A percentile compares a stretch with the other conserved stretches of the same genome.
phyloP scores from a whole-genome alignment of 2,113 vertebrate genomes.

The Globicephala melas region DNA sequence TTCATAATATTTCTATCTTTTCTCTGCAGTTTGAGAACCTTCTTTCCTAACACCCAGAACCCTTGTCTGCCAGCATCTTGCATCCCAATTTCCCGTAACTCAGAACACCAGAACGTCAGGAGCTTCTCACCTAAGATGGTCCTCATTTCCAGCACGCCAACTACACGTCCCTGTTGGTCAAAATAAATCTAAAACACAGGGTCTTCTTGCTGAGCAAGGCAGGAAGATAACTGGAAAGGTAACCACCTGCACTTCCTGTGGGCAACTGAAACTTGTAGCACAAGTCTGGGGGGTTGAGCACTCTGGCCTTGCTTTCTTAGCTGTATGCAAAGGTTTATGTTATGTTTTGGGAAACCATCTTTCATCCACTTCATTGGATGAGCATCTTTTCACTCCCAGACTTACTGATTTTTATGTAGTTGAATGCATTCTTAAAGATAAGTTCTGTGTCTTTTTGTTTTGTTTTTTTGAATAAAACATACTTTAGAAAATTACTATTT shows the following conservation, averaged over 20 bases:
- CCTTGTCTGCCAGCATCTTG: neutral
- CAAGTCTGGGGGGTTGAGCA: neutral
- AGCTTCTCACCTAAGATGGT: neutral
- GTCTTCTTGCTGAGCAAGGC: neutral
- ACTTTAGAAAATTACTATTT: constrained; percentile 22
- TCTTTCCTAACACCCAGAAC: neutral
- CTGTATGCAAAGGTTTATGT: neutral
- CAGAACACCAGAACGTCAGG: neutral
- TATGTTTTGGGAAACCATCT: neutral
- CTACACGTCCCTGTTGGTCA: neutral
- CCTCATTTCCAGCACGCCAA: neutral
- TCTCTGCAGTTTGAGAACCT: neutral
- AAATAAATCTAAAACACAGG: neutral
- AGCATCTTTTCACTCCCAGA: neutral
- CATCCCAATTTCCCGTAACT: neutral
- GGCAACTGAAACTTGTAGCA: neutral
- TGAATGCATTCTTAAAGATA: constrained; percentile 4
- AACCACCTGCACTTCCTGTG: neutral
- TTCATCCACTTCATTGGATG: neutral
- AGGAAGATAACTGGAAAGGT: neutral
- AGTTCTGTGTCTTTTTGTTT: neutral
- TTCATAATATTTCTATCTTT: neutral
- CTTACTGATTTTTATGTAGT: neutral
- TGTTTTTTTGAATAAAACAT: constrained; percentile 37
- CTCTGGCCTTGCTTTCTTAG: neutral